Evolutionary conservation across 2,888 invertebrate genomes (phyloP).

Genomic region (Drosophila mettleri): DNA sequence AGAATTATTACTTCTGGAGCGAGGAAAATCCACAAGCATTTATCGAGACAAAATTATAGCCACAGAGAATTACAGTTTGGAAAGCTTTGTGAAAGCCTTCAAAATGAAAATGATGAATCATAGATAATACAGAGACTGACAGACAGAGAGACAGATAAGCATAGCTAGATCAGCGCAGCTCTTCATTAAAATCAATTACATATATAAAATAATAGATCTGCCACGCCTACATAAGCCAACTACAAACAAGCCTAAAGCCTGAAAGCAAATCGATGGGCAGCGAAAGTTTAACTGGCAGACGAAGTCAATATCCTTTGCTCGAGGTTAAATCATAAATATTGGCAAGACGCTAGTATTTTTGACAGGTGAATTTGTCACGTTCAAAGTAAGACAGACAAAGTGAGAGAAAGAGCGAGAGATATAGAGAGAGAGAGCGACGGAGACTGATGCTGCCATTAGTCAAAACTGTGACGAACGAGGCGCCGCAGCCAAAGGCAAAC

Average conservation of each 20-base stretch:
- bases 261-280: constrained; percentile 3
- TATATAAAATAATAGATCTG: neutral
- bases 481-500: constrained; percentile 34
- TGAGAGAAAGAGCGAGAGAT: neutral
- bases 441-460: neutral
- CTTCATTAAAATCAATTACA: neutral
- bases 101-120: too few relatives aligned
- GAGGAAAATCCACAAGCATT: too few relatives aligned
- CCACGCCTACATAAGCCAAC: neutral
- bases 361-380: constrained; percentile 76
- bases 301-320: constrained; percentile 29
- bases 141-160: too few relatives aligned
- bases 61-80: too few relatives aligned
- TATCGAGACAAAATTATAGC: too few relatives aligned
- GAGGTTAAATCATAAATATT: constrained; percentile 76
- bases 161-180: neutral
- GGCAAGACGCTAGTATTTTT: constrained; percentile 37
- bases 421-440: neutral
- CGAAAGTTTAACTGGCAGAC: neutral
- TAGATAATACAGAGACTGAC: too few relatives aligned
- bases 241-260: too few relatives aligned
- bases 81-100: too few relatives aligned
- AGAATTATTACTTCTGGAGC: too few relatives aligned
- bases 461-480: constrained; percentile 58
- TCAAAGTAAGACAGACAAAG: neutral